Evolutionary conservation across 1,140 invertebrate genomes (phyloP).

Genomic region (Heterodera schachtii): DNA sequence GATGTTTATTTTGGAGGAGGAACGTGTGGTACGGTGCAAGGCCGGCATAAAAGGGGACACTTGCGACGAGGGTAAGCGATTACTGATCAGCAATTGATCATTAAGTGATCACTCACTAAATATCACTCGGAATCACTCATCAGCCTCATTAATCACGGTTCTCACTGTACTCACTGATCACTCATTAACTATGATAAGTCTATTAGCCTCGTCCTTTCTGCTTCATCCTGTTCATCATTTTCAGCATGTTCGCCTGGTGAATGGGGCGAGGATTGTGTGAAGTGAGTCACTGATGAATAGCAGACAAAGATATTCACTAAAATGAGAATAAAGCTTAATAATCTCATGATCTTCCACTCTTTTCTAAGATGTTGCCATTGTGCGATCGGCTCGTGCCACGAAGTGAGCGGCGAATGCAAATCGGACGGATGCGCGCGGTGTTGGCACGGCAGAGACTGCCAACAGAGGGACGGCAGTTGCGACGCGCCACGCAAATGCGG

Average conservation of each 20-base stretch:
- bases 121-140: too few species aligned
- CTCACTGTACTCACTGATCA: too few species aligned
- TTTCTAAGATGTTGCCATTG: slow-evolving; percentile 58
- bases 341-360: too few species aligned
- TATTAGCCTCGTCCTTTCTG: not conserved
- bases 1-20: slow-evolving; percentile 58
- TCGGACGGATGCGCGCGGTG: slow-evolving; percentile 51
- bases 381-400: slow-evolving; percentile 51
- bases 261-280: slow-evolving; percentile 60
- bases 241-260: slow-evolving; percentile 58
- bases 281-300: not conserved
- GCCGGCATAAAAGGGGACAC: slow-evolving; percentile 64
- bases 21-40: slow-evolving; percentile 58
- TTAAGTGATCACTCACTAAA: too few species aligned
- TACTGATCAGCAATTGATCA: not conserved
- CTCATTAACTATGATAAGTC: too few species aligned
- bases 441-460: slow-evolving; percentile 55
- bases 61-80: slow-evolving; percentile 61
- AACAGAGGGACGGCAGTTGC: slow-evolving; percentile 47
- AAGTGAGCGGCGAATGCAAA: slow-evolving; percentile 59
- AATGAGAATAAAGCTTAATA: too few species aligned
- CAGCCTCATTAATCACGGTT: too few species aligned
- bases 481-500: slow-evolving; percentile 50
- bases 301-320: too few species aligned
- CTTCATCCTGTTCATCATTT: slow-evolving; percentile 27